Evolutionary conservation across 2,113 vertebrate genomes (phyloP), one percentile per base, ranked within the genome.

Genomic region (Martes martes): DNA sequence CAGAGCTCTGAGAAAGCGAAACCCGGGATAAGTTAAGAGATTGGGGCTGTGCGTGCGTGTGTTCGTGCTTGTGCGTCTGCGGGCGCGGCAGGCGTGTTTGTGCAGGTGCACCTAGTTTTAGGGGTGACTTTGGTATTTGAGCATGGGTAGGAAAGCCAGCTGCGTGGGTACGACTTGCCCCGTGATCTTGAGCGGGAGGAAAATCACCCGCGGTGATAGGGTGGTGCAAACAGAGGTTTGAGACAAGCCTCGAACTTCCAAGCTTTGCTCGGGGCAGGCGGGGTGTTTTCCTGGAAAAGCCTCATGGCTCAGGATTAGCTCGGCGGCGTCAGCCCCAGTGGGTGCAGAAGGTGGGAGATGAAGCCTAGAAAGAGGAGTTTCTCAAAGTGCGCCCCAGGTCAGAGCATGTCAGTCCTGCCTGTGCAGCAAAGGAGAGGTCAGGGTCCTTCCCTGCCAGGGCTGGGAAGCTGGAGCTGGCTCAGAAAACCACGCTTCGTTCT

Each of bases 41-140:
- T 78, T 15, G 19, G 31, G 42, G 7, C 3, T 36, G 0, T 55
- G 11, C 28, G 3, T 23, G 39, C 11, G 10, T 13, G 4, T 13
- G 14, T 55, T 8, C 28, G 1, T 11, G 16, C 4, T 0, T 2
- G 6, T 26, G 26, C 4, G 14, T 52, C 0, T 18, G 6, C 18
- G 79, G 3, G 33, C 2, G 1, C 18, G 28, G 61, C 7, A 7
- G 23, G 11, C 15, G 4, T 47, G 14, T 50, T 18, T 11, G 1
- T 18, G 15, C 5, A n/a, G 31, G 39, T 4, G 36, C 80, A 19
- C 13, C 4, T 4, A 1, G 65, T 42, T 83, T 69, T 24, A 3
- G 39, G 13, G 26, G 4, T 26, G 28, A 24, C 4, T 83, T 88
- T 78, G 69, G 21, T 10, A 11, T 69, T 24, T n/a, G 39, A 65